Evolutionary conservation across 2,797 vertebrate species (phyloP), one percentile per base, ranked within the genome.

Genomic region (Calcarius lapponicus): DNA sequence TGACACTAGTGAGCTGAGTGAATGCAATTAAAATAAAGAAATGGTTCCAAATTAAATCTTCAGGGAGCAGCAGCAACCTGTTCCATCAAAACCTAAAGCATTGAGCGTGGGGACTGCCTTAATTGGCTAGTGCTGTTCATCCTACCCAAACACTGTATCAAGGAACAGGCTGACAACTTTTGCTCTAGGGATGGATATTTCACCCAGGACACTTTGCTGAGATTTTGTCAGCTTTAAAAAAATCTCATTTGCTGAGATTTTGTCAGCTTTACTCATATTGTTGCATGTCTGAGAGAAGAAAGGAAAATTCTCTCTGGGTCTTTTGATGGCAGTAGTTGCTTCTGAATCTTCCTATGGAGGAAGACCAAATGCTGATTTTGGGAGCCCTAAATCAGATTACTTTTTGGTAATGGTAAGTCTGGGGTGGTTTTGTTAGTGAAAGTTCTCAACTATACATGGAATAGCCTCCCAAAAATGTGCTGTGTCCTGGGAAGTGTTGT

Each of bases 71-170:
- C 57, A 86, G 32, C 45, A 82, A 13, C 45, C 18, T 90, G 7
- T 32, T 79, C 36, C 38, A 54, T 74, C 42, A 40, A 53, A 47
- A 20, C n/a, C 28, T 43, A 32, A 36, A 71, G 24, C 1, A 0
- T 1, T 47, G 34, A 78, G 28, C 0, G 0, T 31, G 25, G 25
- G 47, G 29, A 28, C 40, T 57, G 0, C 73, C 43, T 47, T 62
- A 88, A 26, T 73, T 76, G 50, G 15, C 19, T 54, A 9, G 16
- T 57, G 38, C 48, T 87, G 14, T 94, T 88, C 34, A 82, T 79
- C 54, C 58, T 86, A 34, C 34, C 22, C 61, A 65, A 34, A 43
- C 43, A 29, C 25, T 78, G 10, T 56, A 11, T 56, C 58, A 43
- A 74, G 45, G 61, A 83, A 40, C 17, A 51, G 54, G 18, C 62